Conservation (phyloP, 2,797 vertebrate species). For the Lemur catta region DNA sequence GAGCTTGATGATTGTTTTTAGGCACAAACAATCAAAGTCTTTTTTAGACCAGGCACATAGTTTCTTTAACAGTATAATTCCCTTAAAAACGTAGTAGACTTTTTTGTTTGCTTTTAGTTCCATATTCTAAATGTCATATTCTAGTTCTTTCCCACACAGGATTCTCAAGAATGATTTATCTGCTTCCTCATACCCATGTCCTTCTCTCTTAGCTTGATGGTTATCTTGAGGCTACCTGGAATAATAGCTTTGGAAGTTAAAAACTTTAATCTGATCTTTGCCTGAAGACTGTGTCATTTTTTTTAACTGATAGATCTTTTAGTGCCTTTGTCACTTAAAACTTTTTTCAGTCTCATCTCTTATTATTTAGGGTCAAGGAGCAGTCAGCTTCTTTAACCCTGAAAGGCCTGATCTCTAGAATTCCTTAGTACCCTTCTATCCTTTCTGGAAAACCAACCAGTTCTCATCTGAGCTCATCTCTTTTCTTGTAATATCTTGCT, state of each 20-base stretch:
- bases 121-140: background rate
- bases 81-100: background rate
- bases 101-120: constrained; percentile 32
- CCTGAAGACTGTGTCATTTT: background rate
- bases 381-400: background rate
- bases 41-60: background rate
- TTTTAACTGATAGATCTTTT: background rate
- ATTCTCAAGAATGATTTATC: background rate
- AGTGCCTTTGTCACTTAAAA: background rate
- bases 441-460: background rate
- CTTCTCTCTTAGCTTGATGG: background rate
- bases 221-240: background rate
- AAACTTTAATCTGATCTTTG: background rate
- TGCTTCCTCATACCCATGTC: background rate
- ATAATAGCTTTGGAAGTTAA: background rate
- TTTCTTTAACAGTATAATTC: background rate
- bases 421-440: background rate
- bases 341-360: background rate
- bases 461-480: background rate
- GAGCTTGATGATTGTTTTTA: background rate
- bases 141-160: background rate
- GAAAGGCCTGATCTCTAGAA: background rate
- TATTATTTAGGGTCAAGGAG: background rate
- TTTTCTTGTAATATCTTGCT: background rate
- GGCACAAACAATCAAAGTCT: background rate